phyloP scores from a whole-genome alignment of 2,797 vertebrate species.

The Eutrigla gurnardus region DNA sequence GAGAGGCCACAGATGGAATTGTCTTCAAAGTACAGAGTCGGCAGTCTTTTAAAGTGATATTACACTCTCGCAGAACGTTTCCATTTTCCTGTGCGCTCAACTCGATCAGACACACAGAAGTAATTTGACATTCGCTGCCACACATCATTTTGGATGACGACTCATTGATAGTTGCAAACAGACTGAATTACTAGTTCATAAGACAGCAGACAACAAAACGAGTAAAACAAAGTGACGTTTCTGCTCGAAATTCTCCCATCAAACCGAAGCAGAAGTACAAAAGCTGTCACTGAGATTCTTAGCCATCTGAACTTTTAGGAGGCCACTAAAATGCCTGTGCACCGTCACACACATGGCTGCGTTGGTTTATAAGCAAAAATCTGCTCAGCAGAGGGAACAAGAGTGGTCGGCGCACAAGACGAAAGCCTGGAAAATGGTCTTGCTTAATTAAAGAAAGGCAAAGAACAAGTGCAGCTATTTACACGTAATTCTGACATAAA shows the following conservation, averaged over 20 bases:
- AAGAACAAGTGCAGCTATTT: slow-evolving; percentile 77
- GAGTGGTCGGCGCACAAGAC: slow-evolving; percentile 56
- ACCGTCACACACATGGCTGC: slow-evolving; percentile 48
- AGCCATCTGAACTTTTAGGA: slow-evolving; percentile 30
- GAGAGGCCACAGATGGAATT: slow-evolving; percentile 58
- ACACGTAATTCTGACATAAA: slow-evolving; percentile 82
- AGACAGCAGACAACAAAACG: slow-evolving; percentile 20
- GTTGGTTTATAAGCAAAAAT: slow-evolving; percentile 67
- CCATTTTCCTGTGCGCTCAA: slow-evolving; percentile 49
- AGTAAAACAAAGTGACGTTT: slow-evolving; percentile 20
- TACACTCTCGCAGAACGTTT: slow-evolving; percentile 38
- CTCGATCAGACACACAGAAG: slow-evolving; percentile 50
- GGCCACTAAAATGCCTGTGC: slow-evolving; percentile 35
- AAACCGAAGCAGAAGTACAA: background rate
- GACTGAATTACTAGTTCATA: slow-evolving; percentile 30
- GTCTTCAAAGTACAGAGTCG: slow-evolving; percentile 53
- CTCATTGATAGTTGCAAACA: slow-evolving; percentile 37
- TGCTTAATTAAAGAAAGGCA: slow-evolving; percentile 82
- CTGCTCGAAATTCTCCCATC: slow-evolving; percentile 10
- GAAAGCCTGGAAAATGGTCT: slow-evolving; percentile 67
- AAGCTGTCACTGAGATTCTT: slow-evolving; percentile 7
- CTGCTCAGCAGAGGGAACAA: slow-evolving; percentile 54
- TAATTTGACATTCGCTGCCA: slow-evolving; percentile 60
- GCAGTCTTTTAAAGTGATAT: slow-evolving; percentile 58
- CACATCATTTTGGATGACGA: slow-evolving; percentile 42